Base-by-base conservation (phyloP, 2,113 vertebrate genomes). In the Oncorhynchus keta region DNA sequence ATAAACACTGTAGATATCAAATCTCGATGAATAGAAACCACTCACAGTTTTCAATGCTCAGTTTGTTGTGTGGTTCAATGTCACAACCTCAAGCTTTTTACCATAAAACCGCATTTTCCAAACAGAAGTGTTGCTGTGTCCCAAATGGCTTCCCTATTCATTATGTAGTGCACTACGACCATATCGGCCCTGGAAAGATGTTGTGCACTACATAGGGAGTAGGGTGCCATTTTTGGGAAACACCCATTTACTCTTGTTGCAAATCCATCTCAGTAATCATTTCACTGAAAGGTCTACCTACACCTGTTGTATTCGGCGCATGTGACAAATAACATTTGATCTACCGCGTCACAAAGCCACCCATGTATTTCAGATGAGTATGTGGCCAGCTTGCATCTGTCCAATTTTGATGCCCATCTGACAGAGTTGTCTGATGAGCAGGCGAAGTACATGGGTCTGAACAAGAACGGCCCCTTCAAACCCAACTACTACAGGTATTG, bases 391-490 rank as follows among this genome's bases (percentile, higher is more conserved):
- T 95, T 99, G n/a, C 98, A 99, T 86, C 96, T 99, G 78, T 97
- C 97, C 0, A 99, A 97, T 0, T 99, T 99, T 18, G 98, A 99
- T 20, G 97, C 98, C 51, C 97, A 99, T 85, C 95, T 99, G 73
- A 99, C 97, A 4, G 98, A 99, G 77, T 94, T 99, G 18, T 95
- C 88, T 1, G 98, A 99, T 2, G 98, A 99, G 57, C 98, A 99
- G 88, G 98, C 98, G 28, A 99, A 99, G 85, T 99, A 99, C 85
- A 93, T 99, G 90, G 98, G 98, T 76, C 90, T 99, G 81, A 99
- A 99, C 87, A 99, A 99, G 91, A 99, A 99, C 2, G 98, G 98
- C 5, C 98, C 98, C 78, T 99, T 99, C 86, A 99, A 99, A 93
- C 98, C 98, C 84, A 99, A 99, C 92, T 99, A 99, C 92, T 99